These are phyloP conservation scores for Sebastes matsubarae DNA, from an alignment of 2,797 vertebrate genomes.

Conservation along the genomic window DNA sequence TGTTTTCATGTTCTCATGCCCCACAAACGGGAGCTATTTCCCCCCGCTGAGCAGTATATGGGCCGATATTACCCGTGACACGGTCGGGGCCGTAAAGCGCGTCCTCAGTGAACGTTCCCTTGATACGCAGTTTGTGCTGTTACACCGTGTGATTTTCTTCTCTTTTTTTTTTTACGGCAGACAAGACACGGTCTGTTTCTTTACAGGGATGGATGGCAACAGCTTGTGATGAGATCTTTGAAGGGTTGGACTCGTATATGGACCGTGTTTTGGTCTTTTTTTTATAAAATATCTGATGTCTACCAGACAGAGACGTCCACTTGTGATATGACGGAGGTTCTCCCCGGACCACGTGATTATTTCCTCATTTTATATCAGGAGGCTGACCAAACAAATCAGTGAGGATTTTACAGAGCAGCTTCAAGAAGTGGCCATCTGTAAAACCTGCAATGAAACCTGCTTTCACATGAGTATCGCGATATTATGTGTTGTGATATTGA, in stretches of 20 bases:
- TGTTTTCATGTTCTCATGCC: conserved; percentile 67
- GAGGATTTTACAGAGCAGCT: conserved; percentile 31
- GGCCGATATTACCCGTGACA: conserved; percentile 65
- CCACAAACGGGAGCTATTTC: conserved; percentile 60
- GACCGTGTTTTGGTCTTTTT: neutral
- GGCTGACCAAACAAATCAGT: neutral
- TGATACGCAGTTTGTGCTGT: conserved; percentile 47
- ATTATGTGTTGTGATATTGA: too few relatives aligned
- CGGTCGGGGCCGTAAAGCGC: conserved; percentile 38
- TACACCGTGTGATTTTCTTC: conserved; percentile 43
- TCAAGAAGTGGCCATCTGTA: conserved; percentile 27
- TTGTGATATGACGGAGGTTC: conserved; percentile 9
- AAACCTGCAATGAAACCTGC: conserved; percentile 41
- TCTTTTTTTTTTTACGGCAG: conserved; percentile 43
- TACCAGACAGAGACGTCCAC: neutral
- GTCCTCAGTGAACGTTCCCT: conserved; percentile 44
- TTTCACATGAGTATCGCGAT: neutral
- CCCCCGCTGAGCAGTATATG: conserved; percentile 54
- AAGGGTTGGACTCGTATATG: conserved; percentile 23
- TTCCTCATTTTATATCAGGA: conserved; percentile 13
- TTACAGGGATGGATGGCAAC: conserved; percentile 60
- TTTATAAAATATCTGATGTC: conserved; percentile 25
- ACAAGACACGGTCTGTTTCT: conserved; percentile 48
- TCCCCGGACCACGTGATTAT: neutral
- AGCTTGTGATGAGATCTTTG: conserved; percentile 58